Evolutionary conservation across 2,797 vertebrate species (phyloP), one percentile per base, ranked within the genome.

Genomic region (Arrhamphus sclerolepis): DNA sequence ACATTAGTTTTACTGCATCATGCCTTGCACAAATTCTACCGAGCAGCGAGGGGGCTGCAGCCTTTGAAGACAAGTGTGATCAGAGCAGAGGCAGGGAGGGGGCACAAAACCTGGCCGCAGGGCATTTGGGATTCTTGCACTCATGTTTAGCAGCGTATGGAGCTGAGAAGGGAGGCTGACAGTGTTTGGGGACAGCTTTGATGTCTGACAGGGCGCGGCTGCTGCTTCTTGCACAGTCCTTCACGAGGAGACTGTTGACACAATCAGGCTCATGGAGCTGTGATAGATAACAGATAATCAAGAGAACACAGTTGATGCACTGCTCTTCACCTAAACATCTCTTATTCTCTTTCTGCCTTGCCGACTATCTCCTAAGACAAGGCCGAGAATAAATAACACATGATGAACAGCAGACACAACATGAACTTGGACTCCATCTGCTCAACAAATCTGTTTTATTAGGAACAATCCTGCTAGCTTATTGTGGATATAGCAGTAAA

Each of bases 401-500:
- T 16, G 24, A 29, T n/a, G 28, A 42, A 26, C 46, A 62, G 13
- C 42, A 64, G 38, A 74, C 28, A 13, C 21, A 62, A 46, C 51
- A 68, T 56, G 66, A 78, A 69, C 62, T 29, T 42, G 44, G 66
- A 75, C 67, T 62, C 57, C 61, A 65, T 68, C 62, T 80, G 80
- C 74, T 85, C 75, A 69, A 87, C 74, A 89, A 88, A 88, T 87
- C 81, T 70, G 87, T 77, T 91, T 92, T 92, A 92, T 90, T 91
- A 87, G 87, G 89, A 89, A 90, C 89, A 80, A 89, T 85, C 86
- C 82, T 52, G 41, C 87, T 92, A 92, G 87, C 89, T 91, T 90
- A 92, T 89, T 26, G 78, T 89, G 83, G 84, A 89, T 87, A 90
- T 87, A 90, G 89, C 89, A 86, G 89, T 91, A 92, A 89, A 91